Base-by-base conservation (phyloP, 2,113 vertebrate genomes). In the Melospiza georgiana region DNA sequence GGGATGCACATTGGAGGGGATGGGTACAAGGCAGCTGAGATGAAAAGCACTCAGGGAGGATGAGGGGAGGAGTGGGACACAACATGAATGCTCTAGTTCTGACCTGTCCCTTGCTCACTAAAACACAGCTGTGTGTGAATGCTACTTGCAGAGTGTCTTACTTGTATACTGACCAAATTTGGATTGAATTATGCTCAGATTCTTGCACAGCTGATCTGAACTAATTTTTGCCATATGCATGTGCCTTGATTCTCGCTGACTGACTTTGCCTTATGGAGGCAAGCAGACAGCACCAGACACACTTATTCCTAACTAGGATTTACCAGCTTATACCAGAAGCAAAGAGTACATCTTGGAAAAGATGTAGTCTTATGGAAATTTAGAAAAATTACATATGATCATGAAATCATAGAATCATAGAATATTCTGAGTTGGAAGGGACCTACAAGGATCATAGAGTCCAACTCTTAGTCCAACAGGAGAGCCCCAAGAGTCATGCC, bases 1-100 rank as follows among this genome's bases (percentile, higher is more conserved):
- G 2, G 1, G 39, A n/a, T 6, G 15, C 35, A 21, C 1, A 1
- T 0, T 31, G 58, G 39, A 52, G 77, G 16, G 49, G 27, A 71
- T 19, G 30, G 30, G 24, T 61, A 48, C n/a, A 9, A 89, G 48
- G 41, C 0, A 0, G 27, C 39, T 54, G 69, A 89, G 72, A 65
- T 35, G 49, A 73, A 76, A 35, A 57, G 27, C 15, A 6, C 12
- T 21, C 5, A 4, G 31, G 30, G 21, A 76, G 17, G 11, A 49
- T 37, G 41, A 72, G 54, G 37, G 25, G 19, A 68, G 31, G 14
- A 80, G 33, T 35, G 51, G 14, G 49, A 28, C n/a, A 21, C 16
- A 72, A 24, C 4, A 2, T 12, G 9, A 37, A 15, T 27, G 43
- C 39, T 72, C 14, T 6, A 23, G 39, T 30, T 77, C 44, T 69